Evolutionary conservation across 2,113 vertebrate genomes (phyloP).

Genomic region (Verasper variegatus): DNA sequence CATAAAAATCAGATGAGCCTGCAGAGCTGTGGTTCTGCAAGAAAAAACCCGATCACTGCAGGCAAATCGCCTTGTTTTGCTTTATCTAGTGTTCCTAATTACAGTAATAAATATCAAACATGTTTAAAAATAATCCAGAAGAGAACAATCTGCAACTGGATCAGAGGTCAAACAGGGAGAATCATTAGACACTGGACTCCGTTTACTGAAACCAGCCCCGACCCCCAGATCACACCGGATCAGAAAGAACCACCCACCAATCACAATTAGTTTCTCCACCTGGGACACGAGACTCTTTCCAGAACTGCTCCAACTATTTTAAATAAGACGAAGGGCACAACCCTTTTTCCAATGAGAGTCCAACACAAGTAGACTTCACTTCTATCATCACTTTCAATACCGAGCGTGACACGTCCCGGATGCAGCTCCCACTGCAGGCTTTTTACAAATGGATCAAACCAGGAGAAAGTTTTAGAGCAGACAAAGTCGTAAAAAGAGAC

Average conservation of each 20-base stretch:
- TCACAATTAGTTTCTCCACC: neutral
- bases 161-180: neutral
- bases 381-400: neutral
- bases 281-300: neutral
- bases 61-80: neutral
- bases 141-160: neutral
- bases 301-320: neutral
- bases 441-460: no score
- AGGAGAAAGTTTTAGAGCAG: neutral
- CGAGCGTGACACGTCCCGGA: neutral
- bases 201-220: no score
- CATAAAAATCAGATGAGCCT: neutral
- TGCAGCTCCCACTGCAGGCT: neutral
- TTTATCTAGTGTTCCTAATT: neutral
- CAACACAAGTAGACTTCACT: neutral
- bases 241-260: neutral
- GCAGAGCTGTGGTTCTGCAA: neutral
- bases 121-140: no score
- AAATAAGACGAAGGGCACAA: neutral
- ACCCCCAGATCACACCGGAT: no score
- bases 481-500: neutral
- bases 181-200: no score
- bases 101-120: neutral
- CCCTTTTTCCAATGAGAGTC: neutral
- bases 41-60: neutral